These are phyloP conservation scores for Okamejei kenojei DNA, from an alignment of 2,797 vertebrate genomes.

Conservation along the genomic window DNA sequence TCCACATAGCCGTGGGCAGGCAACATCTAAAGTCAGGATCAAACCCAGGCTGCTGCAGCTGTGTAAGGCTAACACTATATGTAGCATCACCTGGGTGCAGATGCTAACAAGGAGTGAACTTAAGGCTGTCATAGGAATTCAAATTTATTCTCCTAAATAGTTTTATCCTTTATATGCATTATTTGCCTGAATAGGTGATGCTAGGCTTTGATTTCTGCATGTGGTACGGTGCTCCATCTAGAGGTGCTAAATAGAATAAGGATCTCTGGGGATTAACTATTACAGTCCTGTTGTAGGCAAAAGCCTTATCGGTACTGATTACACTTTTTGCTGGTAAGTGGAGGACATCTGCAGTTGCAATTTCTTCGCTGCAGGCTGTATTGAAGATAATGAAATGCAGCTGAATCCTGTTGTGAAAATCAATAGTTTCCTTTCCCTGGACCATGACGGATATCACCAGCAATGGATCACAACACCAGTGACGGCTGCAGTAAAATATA, in stretches of 20 bases:
- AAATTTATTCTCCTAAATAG: background rate
- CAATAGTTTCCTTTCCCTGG: background rate
- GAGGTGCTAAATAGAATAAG: background rate
- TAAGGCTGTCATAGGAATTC: background rate
- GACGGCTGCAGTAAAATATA: background rate
- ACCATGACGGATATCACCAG: background rate
- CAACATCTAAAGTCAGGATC: no score
- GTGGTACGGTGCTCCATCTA: background rate
- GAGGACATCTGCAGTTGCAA: background rate
- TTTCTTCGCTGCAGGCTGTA: background rate
- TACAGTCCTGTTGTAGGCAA: background rate
- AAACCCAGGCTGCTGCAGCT: no score
- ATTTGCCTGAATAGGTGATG: no score
- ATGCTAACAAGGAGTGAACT: background rate
- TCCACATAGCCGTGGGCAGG: no score
- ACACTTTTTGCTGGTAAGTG: no score
- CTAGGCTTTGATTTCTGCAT: background rate
- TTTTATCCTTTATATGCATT: no score
- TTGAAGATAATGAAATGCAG: background rate
- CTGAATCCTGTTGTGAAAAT: background rate
- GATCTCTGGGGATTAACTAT: background rate
- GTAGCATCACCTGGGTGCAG: background rate
- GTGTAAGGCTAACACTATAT: background rate
- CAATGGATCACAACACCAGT: background rate
- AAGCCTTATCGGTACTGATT: background rate